Conservation (phyloP, 37 sponge, comb jelly and placozoan species). For the Halisarca cf. caerulea region DNA sequence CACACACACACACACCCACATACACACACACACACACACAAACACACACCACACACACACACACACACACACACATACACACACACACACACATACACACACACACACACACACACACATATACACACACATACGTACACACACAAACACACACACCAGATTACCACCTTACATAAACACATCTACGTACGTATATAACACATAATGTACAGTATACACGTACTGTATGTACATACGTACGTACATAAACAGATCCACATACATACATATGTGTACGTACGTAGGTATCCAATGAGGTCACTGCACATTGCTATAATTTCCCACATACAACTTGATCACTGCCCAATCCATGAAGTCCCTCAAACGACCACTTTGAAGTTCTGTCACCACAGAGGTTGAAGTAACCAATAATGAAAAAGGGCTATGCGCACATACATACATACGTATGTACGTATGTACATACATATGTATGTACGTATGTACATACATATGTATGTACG, state of each 20-base stretch:
- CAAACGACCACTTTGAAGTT: no score
- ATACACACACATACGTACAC: background rate
- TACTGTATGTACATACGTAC: no score
- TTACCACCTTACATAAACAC: no score
- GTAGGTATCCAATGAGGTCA: no score
- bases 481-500: background rate
- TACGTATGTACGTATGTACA: background rate
- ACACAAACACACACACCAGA: background rate
- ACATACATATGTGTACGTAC: no score
- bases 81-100: background rate
- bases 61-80: background rate
- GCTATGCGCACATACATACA: background rate
- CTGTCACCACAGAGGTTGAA: background rate
- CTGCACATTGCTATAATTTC: no score
- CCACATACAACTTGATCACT: no score
- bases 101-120: background rate
- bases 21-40: background rate
- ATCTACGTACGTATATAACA: no score
- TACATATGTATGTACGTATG: background rate
- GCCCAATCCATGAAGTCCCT: no score
- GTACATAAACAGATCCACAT: no score
- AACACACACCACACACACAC: background rate
- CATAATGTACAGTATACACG: no score
- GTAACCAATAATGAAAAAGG: background rate
- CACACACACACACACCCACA: background rate